Evolutionary conservation across 64 coral and sea anemone genomes (phyloP), one percentile per base, ranked within the genome.

Genomic region (Porites lutea): DNA sequence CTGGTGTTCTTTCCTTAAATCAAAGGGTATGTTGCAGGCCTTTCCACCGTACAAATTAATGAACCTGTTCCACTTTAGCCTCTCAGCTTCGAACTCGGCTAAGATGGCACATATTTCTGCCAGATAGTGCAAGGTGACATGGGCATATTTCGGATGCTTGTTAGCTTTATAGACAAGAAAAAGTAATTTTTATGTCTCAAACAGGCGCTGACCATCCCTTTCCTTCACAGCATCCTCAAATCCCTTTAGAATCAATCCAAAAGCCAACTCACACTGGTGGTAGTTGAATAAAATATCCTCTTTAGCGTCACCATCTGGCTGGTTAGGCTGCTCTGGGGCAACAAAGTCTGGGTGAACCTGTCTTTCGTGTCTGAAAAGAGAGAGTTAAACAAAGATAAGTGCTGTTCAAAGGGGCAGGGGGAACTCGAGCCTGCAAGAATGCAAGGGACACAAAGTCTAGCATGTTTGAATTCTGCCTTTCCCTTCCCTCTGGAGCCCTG

Each of bases 181-280:
- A 7, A 50, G 19, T 37, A 93, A 19, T 37, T 93, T 93, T 27
- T 90, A 82, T 1, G 79, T 82, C 19, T 90, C 78, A 58, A 55
- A 68, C 5, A 90, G 49, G 14, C 77, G 64, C 65, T 90, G 77
- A 4, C 79, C 89, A 75, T 91, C 89, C 5, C 89, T 79, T 83
- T 83, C 89, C 71, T 92, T 74, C 53, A 92, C 60, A 48, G 82
- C 81, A 78, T 92, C 72, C 67, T 92, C 90, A 62, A 87, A 77
- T 14, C 81, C 72, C 82, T 65, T 78, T 22, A 92, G 12, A 6
- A 78, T 13, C 59, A 92, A n/a, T 53, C 90, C 72, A 87, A 87
- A 87, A 16, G 73, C 19, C 46, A 87, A 13, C 62, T 87, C 86
- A 37, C 57, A 27, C 57, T 87, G 90, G 80, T 92, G 90, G 45